phyloP scores from a whole-genome alignment of 2,888 invertebrate species.

The Clivina fossor region DNA sequence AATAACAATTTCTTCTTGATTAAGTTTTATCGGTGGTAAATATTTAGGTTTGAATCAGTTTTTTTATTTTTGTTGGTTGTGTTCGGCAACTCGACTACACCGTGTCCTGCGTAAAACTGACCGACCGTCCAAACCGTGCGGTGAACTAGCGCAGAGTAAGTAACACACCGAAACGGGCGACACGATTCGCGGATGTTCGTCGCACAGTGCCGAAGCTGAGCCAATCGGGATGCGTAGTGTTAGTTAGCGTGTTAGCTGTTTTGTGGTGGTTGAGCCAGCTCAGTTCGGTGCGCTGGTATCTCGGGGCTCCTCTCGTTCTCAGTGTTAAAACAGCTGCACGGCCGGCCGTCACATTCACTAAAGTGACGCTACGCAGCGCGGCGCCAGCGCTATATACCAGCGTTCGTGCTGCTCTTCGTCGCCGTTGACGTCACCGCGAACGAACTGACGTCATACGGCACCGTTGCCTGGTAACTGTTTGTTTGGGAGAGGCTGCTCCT shows the following conservation, averaged over 20 bases:
- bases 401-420: conserved; percentile 40
- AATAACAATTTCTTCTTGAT: too few species aligned
- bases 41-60: too few species aligned
- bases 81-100: conserved; percentile 23
- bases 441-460: conserved; percentile 47
- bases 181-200: too few species aligned
- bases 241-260: conserved; percentile 2
- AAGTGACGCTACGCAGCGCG: conserved; percentile 47
- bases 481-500: conserved; percentile 46
- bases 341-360: conserved; percentile 47
- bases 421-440: conserved; percentile 49
- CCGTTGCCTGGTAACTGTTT: conserved; percentile 51
- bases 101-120: conserved; percentile 28
- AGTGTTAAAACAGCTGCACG: conserved; percentile 42
- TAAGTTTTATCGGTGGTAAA: too few species aligned
- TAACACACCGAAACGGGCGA: too few species aligned
- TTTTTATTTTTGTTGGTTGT: background rate
- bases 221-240: background rate
- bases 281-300: conserved; percentile 9
- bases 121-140: background rate
- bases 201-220: too few species aligned
- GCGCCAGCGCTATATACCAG: conserved; percentile 52
- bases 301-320: conserved; percentile 31
- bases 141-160: too few species aligned
- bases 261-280: conserved; percentile 12